These are phyloP conservation scores for Myrmophylax atrothorax DNA, from an alignment of 2,113 vertebrate genomes.

Conservation along the genomic window DNA sequence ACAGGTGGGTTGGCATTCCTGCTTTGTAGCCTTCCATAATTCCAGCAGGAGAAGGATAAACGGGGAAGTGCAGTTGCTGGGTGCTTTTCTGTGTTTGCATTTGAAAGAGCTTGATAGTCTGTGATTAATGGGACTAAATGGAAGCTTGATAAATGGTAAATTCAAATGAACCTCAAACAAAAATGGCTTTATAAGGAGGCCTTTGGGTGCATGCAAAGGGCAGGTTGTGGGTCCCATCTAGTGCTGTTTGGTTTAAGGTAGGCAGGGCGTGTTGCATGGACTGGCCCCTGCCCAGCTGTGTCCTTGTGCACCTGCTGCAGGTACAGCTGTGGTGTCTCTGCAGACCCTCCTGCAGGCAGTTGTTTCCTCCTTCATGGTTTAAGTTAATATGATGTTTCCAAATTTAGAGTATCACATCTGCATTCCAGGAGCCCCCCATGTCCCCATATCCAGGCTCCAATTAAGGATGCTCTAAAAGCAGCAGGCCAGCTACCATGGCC, in stretches of 20 bases:
- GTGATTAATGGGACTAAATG: constrained; percentile 70
- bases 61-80: constrained; percentile 45
- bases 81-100: constrained; percentile 62
- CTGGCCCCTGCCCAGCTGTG: background rate
- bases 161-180: constrained; percentile 29
- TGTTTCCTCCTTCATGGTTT: background rate
- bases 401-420: background rate
- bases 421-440: background rate
- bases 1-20: constrained; percentile 19
- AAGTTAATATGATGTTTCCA: background rate
- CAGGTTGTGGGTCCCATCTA: rapidly evolving
- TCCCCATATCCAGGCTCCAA: background rate
- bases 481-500: background rate
- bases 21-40: constrained; percentile 41
- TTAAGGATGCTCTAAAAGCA: constrained; percentile 39
- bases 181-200: constrained; percentile 41
- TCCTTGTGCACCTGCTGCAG: background rate
- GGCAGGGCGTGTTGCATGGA: rapidly evolving
- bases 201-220: background rate
- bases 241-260: background rate
- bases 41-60: constrained; percentile 57
- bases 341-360: background rate
- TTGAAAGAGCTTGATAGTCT: constrained; percentile 67
- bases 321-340: background rate
- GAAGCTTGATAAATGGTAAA: constrained; percentile 44